Evolutionary conservation across 2,888 invertebrate species (phyloP), one percentile per base, ranked within the genome.

Genomic region (Himalopsyche tibetana): DNA sequence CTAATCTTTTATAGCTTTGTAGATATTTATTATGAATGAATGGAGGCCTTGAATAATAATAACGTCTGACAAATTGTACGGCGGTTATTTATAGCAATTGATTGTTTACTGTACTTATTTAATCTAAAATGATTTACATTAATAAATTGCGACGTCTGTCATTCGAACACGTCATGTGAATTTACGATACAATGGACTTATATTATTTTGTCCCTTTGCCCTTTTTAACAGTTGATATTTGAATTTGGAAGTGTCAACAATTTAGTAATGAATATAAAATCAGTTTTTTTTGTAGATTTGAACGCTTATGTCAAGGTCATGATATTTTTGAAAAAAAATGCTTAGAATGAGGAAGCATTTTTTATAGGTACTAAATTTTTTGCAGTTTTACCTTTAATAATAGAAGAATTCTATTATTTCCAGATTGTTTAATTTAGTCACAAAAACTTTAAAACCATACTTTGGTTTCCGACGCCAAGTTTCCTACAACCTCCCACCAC

Each of bases 81-180:
- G 74, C 5, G 74, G 74, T 74, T 74, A 74, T 74, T 38, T 74
- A 36, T 74, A 74, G 74, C 74, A 74, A 74, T 74, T 74, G 74
- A 74, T 74, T 74, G 74, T 74, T 74, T 74, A 74, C 74, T 74
- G 74, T 74, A 74, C 36, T 74, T 74, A 74, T 74, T 74, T 74
- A 74, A 74, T 74, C 36, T 74, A 74, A 74, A 74, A 74, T 74
- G 74, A 74, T 74, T 74, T 74, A 74, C 74, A 15, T 28, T 36
- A 12, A 11, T 74, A 74, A 74, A 74, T 74, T 74, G 74, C 15
- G 74, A 15, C 74, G 2, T 74, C 74, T 74, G 74, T 74, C 74
- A 74, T 74, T 74, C 74, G 38, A 74, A 74, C 36, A 74, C 36
- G 38, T 74, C 74, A 74, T 74, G 15, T 74, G 36, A 36, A 74